Evolutionary conservation across 2,113 vertebrate species (phyloP).

Genomic region (Speoplatyrhinus poulsoni): DNA sequence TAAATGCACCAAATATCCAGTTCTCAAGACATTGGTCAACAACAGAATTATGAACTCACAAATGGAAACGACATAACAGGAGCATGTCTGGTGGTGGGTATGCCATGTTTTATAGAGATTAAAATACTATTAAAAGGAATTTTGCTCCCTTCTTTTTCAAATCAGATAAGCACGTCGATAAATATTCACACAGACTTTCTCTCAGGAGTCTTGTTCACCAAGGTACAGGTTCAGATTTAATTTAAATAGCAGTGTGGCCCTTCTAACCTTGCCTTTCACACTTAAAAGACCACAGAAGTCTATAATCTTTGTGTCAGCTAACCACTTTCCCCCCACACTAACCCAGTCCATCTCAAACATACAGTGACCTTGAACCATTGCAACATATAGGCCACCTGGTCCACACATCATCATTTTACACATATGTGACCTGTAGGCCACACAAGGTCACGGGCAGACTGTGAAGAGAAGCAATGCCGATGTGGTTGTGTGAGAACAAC

Average conservation of each 20-base stretch:
- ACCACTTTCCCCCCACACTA: conserved; percentile 21
- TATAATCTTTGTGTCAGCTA: conserved; percentile 41
- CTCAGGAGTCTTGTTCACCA: conserved; percentile 31
- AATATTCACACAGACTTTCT: conserved; percentile 23
- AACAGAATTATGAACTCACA: conserved; percentile 13
- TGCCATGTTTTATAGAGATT: conserved; percentile 29
- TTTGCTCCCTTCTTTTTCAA: conserved; percentile 32
- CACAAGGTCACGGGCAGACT: conserved; percentile 56
- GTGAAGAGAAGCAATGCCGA: conserved; percentile 2
- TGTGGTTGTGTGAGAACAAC: conserved; percentile 37
- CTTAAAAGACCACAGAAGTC: conserved; percentile 39
- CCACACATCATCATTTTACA: conserved; percentile 24
- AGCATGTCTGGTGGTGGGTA: conserved; percentile 9
- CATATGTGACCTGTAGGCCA: conserved; percentile 31
- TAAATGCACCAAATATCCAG: conserved; percentile 27
- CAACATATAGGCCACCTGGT: conserved; percentile 6
- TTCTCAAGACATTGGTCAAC: conserved; percentile 25
- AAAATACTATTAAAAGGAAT: conserved; percentile 38
- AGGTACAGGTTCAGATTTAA: conserved; percentile 52
- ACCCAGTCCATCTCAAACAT: conserved; percentile 19
- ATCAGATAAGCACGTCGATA: conserved; percentile 26
- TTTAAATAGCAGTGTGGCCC: conserved; percentile 53
- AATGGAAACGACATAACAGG: conserved; percentile 23
- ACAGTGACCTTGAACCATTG: conserved; percentile 53
- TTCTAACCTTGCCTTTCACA: conserved; percentile 54